Percentiles rank a stretch among this genome's conserved stretches.
Conservation (phyloP, 2,888 invertebrate genomes). For the Sipha maydis region DNA sequence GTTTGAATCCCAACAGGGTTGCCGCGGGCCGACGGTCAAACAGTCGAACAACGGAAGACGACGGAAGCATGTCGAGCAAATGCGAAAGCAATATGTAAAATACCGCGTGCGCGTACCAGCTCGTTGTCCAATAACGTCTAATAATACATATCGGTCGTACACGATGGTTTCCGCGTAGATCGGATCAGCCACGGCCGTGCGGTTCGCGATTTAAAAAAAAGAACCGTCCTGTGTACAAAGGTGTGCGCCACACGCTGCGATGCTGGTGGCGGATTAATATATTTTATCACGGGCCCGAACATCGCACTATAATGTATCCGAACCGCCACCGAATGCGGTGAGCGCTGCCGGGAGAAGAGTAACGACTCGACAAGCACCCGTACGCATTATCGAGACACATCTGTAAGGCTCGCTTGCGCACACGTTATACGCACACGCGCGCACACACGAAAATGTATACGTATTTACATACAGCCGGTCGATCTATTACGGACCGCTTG, state of each 20-base stretch:
- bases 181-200: no score
- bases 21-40: no score
- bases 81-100: no score
- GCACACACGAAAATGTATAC: not conserved
- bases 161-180: no score
- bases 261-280: not conserved
- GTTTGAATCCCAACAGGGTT: no score
- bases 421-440: not conserved
- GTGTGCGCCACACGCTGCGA: slow-evolving; percentile 35
- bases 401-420: no score
- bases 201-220: no score
- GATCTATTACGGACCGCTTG: not conserved
- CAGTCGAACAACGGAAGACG: no score
- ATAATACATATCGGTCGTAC: no score
- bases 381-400: not conserved
- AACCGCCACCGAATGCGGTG: slow-evolving; percentile 25
- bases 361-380: not conserved
- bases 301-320: not conserved
- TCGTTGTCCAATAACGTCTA: no score
- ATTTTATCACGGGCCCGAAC: not conserved
- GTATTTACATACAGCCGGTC: not conserved
- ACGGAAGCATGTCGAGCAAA: no score
- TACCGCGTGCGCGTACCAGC: no score
- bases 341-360: not conserved
- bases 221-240: not conserved